A percentile compares a stretch with the other conserved stretches of the same genome.
Conservation (phyloP, 2,797 vertebrate species). For the Xiphorhynchus erythropygius region DNA sequence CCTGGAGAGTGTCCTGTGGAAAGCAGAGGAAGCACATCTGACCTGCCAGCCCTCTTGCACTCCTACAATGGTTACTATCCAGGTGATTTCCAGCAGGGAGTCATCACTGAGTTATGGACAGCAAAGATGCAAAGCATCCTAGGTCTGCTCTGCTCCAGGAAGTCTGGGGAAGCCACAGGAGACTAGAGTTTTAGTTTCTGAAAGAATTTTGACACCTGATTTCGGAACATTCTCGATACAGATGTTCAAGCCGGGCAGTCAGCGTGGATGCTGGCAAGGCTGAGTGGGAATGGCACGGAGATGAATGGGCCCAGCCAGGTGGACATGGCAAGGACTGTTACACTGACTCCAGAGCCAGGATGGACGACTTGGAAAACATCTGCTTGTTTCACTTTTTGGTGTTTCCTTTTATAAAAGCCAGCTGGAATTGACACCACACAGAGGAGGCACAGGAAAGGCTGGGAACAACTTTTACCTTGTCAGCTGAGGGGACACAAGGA, state of each 20-base stretch:
- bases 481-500: not conserved
- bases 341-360: not conserved
- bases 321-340: not conserved
- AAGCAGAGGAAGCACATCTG: not conserved
- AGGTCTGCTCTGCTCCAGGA: not conserved
- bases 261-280: not conserved
- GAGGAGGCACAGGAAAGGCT: not conserved
- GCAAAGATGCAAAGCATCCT: not conserved
- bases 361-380: not conserved
- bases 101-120: not conserved
- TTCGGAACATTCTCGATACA: constrained; percentile 3
- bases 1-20: not conserved
- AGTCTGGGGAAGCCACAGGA: not conserved
- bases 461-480: not conserved
- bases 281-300: not conserved
- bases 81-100: not conserved
- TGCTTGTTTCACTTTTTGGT: not conserved
- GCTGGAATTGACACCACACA: not conserved
- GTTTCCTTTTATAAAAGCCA: not conserved
- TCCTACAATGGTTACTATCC: not conserved
- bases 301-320: not conserved
- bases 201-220: constrained; percentile 21
- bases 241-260: not conserved
- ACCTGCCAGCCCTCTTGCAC: not conserved
- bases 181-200: not conserved